A percentile compares a stretch with the other conserved stretches of the same genome.
These are phyloP conservation scores for Bombus waltoni DNA, from an alignment of 1,140 invertebrate species.

Conservation along the genomic window DNA sequence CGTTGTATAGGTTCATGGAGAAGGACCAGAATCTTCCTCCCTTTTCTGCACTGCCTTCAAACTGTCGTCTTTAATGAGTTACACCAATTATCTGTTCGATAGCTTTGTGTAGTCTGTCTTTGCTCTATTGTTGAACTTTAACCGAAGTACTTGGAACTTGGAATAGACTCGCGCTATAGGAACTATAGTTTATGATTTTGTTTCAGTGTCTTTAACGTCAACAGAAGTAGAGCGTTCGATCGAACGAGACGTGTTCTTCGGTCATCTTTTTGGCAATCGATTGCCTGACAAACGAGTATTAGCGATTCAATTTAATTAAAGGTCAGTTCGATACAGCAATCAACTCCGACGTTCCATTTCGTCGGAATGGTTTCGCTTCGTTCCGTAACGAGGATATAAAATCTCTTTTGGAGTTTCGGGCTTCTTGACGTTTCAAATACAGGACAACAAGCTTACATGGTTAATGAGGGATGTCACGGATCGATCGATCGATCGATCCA, in stretches of 20 bases:
- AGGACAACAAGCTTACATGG: neutral
- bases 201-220: neutral
- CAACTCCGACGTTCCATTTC: neutral
- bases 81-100: neutral
- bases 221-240: neutral
- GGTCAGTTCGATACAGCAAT: neutral
- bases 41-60: no score
- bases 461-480: slow-evolving; percentile 45
- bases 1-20: no score
- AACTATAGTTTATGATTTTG: neutral
- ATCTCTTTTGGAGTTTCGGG: neutral
- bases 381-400: no score
- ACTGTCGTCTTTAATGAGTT: neutral
- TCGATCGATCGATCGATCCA: slow-evolving; percentile 38
- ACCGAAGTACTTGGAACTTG: neutral
- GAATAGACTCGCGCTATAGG: neutral
- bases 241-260: neutral
- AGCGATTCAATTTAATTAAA: neutral
- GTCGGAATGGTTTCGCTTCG: no score
- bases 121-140: neutral
- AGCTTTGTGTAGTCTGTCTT: neutral
- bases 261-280: neutral
- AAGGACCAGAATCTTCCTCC: neutral
- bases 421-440: neutral
- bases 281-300: neutral